These are phyloP conservation scores for Ageneiosus marmoratus DNA, from an alignment of 2,113 vertebrate species.

Conservation along the genomic window DNA sequence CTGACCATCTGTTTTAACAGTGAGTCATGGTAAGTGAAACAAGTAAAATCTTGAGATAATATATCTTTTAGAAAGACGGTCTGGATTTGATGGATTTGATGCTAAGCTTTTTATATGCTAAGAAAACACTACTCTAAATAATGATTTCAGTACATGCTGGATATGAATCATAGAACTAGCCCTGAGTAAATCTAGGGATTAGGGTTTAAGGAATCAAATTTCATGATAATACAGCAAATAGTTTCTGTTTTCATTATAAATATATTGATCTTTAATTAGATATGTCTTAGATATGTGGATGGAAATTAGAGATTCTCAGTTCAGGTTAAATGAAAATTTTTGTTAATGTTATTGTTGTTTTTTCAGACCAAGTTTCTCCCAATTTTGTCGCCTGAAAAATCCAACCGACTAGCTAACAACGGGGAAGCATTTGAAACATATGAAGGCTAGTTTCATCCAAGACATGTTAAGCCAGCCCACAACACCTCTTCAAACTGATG, in stretches of 20 bases:
- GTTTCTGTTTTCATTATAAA: neutral
- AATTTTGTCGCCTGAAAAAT: no score
- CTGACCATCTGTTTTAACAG: constrained; percentile 71
- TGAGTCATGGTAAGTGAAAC: constrained; percentile 72
- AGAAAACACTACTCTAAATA: constrained; percentile 64
- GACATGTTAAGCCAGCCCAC: no score
- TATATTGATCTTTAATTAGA: neutral
- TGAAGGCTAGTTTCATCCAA: no score
- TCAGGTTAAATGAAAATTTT: no score
- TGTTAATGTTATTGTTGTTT: no score
- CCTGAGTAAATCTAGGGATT: constrained; percentile 36
- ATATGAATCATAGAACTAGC: constrained; percentile 49
- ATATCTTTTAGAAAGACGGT: constrained; percentile 62
- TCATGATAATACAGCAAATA: constrained; percentile 38
- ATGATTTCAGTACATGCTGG: constrained; percentile 55
- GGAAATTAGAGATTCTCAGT: no score
- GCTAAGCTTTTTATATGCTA: constrained; percentile 38
- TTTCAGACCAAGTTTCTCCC: no score
- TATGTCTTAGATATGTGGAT: no score
- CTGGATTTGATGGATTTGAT: constrained; percentile 47
- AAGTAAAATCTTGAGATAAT: constrained; percentile 77
- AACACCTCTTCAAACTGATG: no score
- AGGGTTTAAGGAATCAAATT: constrained; percentile 36
- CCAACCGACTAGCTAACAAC: no score
- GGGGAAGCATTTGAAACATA: no score